Evolutionary conservation across 2,113 vertebrate species (phyloP).

Genomic region (Passer domesticus): DNA sequence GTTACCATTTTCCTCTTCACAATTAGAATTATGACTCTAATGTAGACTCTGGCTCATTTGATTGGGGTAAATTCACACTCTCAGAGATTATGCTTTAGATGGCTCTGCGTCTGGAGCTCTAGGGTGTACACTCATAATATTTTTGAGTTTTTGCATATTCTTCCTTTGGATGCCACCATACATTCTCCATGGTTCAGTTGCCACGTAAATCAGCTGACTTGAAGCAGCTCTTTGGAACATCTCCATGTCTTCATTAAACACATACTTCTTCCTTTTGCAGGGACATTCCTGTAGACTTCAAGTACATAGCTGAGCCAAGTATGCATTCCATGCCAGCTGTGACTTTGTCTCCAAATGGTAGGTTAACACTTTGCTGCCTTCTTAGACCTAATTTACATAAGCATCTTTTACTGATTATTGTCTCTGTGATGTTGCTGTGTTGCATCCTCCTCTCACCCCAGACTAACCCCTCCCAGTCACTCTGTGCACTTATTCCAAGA

Average conservation of each 20-base stretch:
- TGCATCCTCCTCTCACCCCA: not conserved
- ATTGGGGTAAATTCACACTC: not conserved
- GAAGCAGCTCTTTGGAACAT: not conserved
- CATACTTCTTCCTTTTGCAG: slow-evolving; percentile 76
- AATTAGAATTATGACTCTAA: not conserved
- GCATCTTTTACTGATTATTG: not conserved
- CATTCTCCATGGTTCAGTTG: not conserved
- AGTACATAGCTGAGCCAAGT: slow-evolving; percentile 98
- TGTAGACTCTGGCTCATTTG: not conserved
- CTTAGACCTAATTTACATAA: not conserved
- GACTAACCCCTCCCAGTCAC: not conserved
- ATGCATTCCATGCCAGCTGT: slow-evolving; percentile 99
- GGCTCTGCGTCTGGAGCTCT: not conserved
- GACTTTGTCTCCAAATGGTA: slow-evolving; percentile 96
- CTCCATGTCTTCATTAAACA: slow-evolving; percentile 27
- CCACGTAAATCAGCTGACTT: not conserved
- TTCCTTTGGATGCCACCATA: not conserved
- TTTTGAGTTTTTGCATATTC: not conserved
- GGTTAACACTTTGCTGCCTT: slow-evolving; percentile 61
- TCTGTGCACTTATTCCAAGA: not conserved
- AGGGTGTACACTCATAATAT: not conserved
- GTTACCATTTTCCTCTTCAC: not conserved
- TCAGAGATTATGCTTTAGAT: not conserved
- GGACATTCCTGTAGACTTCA: slow-evolving; percentile 99
- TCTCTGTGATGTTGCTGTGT: not conserved